Conservation (phyloP, 2,888 invertebrate genomes). For the Drosophila cognata region DNA sequence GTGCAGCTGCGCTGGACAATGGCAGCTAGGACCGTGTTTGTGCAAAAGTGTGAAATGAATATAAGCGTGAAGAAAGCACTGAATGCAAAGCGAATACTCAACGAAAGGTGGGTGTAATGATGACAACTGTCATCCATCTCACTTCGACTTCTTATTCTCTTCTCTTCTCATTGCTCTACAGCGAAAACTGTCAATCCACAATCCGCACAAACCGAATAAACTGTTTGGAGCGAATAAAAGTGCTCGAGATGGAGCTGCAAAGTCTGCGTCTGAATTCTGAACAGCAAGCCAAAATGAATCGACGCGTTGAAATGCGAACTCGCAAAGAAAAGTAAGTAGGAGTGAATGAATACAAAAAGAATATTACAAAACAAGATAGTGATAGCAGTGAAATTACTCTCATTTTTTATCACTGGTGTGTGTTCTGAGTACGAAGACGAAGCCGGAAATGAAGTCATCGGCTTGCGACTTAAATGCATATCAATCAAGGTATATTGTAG, state of each 20-base stretch:
- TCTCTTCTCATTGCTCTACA: conserved; percentile 25
- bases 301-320: conserved; percentile 58
- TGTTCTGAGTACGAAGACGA: background rate
- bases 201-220: conserved; percentile 64
- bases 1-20: conserved; percentile 26
- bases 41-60: conserved; percentile 37
- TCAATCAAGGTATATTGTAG: no score
- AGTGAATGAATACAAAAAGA: background rate
- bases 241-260: conserved; percentile 66
- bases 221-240: conserved; percentile 63
- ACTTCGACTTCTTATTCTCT: background rate
- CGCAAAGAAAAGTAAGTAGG: conserved; percentile 79
- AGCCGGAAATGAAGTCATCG: background rate
- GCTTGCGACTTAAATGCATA: background rate
- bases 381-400: background rate
- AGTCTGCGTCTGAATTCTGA: conserved; percentile 53
- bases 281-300: conserved; percentile 58
- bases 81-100: conserved; percentile 33
- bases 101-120: conserved; percentile 38
- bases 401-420: background rate
- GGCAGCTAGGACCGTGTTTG: conserved; percentile 15
- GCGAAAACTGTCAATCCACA: conserved; percentile 71
- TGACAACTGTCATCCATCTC: background rate
- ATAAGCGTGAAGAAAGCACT: conserved; percentile 17
- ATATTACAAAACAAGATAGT: background rate